Evolutionary conservation across 1,140 invertebrate genomes (phyloP), one percentile per base, ranked within the genome.

Genomic region (Episyrphus balteatus): DNA sequence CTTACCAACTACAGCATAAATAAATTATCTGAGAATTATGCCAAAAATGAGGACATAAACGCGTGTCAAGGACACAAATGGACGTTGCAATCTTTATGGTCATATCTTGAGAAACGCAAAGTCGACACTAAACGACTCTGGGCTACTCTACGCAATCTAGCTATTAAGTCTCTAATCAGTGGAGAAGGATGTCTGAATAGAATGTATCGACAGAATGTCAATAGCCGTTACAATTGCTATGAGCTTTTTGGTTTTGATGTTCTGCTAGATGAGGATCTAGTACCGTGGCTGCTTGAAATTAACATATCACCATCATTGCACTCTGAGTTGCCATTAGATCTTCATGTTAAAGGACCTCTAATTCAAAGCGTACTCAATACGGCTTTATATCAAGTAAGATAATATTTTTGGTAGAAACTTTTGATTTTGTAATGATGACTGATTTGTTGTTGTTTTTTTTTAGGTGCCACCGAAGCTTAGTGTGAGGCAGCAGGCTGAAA

Each of bases 1-100:
- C 75, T 99, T 51, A 99, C 96, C 21, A 99, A 99, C 72, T 99
- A 98, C 72, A 95, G 90, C 56, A 89, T 98, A 52, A 98, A 98
- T 71, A 96, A 95, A 72, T 75, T 87, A 43, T 91, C 85, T 42
- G 81, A 85, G 49, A 81, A 82, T 30, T 94, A 94, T 68, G 82
- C 84, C 2, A 81, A 81, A 49, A 92, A 92, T 70, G 85, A 90
- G 61, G 86, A 88, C 71, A 84, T 84, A 6, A 77, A 85, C 40
- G 79, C 86, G 1, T 88, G 86, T 57, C 79, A 83, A 47, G 90
- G 89, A 0, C 89, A 92, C 63, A 95, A 96, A 72, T 96, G 92
- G 84, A 85, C 84, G 1, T 57, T 92, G 21, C 80, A 80, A 55
- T 76, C 84, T 3, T 62, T 92, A 12, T 84, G 88, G 79, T 72